Base-by-base conservation (phyloP, 2,797 vertebrate genomes). In the Sebastes reedi region DNA sequence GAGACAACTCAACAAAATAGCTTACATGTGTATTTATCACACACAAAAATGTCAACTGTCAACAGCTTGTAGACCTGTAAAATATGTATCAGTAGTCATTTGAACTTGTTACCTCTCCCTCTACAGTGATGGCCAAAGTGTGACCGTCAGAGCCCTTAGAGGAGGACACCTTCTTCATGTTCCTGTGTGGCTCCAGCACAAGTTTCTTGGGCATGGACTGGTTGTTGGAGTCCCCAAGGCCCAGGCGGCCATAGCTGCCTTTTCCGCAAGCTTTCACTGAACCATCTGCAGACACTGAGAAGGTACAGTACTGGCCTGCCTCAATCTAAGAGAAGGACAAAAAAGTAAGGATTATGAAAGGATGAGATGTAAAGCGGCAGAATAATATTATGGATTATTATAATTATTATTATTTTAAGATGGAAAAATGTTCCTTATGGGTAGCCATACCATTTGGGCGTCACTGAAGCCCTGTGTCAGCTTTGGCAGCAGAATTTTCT, bases 141-240 rank as follows among this genome's bases (percentile, higher is more conserved):
- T 97, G 96, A n/a, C 96, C 96, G 59, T 97, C 96, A 2, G 96
- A 97, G 76, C 96, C 96, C 83, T 97, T 97, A 55, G 96, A 97
- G 20, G 96, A 97, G 1, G 96, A 96, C 52, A 97, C 96, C 71
- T 96, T 96, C 91, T 95, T 95, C 92, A 97, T 95, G 91, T 91
- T 95, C 59, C 95, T 95, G 4, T 96, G 95, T 8, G 96, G 96
- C 82, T 97, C 96, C 69, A 97, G 92, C 42, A 95, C 95, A 68
- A 97, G 94, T 86, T 97, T 97, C 77, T 97, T 97, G 73, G 96
- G 96, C 80, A 96, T 93, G 9, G 96, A 96, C 85, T 97, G 96
- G 86, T 97, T 97, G 88, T 97, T 97, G 65, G 96, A 97, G 90
- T 97, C 96, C 0, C 96, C 96, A 11, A 97, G 91, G 22, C 96